phyloP scores from a whole-genome alignment of 2,888 invertebrate species.

The Diachrysia chrysitis region DNA sequence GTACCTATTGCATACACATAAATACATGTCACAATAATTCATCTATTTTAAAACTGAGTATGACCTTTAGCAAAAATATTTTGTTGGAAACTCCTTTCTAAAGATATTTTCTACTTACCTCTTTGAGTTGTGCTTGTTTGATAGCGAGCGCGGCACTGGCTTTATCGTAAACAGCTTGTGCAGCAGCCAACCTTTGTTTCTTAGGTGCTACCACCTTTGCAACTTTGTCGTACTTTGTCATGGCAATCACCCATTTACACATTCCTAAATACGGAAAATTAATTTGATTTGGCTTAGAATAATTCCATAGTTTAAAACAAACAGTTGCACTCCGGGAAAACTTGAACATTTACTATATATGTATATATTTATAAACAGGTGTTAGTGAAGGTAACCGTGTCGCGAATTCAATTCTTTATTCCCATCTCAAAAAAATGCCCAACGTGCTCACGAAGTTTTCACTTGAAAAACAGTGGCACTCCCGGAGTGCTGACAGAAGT shows the following conservation, averaged over 20 bases:
- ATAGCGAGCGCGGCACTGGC: conserved; percentile 93
- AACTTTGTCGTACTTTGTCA: conserved; percentile 98
- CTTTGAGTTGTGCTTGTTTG: conserved; percentile 93
- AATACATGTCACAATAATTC: neutral
- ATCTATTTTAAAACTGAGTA: too few relatives aligned
- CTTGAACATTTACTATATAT: too few relatives aligned
- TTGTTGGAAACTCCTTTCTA: neutral
- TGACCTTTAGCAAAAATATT: neutral
- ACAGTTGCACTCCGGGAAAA: too few relatives aligned
- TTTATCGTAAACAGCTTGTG: conserved; percentile 93
- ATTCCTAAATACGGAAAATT: conserved; percentile 84
- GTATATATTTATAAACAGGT: too few relatives aligned
- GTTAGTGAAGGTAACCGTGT: too few relatives aligned
- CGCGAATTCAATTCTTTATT: too few relatives aligned
- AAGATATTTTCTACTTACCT: conserved; percentile 78
- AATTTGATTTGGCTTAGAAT: neutral
- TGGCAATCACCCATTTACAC: conserved; percentile 98
- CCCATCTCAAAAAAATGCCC: too few relatives aligned
- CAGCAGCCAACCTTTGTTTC: conserved; percentile 95
- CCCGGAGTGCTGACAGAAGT: too few relatives aligned
- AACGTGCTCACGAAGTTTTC: too few relatives aligned
- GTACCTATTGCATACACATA: conserved; percentile 71
- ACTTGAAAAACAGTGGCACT: too few relatives aligned
- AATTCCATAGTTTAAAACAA: too few relatives aligned
- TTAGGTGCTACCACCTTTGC: conserved; percentile 98